phyloP scores from a whole-genome alignment of 2,888 invertebrate species.

The Allacma fusca region DNA sequence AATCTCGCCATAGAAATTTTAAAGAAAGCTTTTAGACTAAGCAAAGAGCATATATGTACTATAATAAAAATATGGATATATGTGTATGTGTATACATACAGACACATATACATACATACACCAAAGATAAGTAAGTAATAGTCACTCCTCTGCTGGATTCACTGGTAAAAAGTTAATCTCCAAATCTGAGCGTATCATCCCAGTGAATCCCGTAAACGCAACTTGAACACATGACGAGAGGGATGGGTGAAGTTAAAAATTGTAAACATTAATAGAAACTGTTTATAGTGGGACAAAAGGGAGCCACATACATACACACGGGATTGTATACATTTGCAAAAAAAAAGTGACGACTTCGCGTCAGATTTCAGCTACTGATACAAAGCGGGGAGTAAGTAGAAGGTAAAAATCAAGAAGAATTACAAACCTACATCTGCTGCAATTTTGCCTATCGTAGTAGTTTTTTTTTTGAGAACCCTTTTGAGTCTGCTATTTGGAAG shows the following conservation, averaged over 20 bases:
- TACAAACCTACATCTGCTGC: constrained; percentile 10
- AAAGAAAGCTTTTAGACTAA: neutral
- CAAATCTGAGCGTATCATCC: neutral
- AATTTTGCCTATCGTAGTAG: neutral
- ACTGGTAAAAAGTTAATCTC: neutral
- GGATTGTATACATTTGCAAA: neutral
- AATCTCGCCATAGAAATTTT: neutral
- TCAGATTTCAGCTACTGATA: neutral
- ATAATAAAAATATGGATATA: too few relatives aligned
- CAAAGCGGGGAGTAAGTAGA: too few relatives aligned
- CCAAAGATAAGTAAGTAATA: too few relatives aligned
- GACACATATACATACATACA: too few relatives aligned
- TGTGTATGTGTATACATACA: too few relatives aligned
- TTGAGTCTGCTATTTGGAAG: too few relatives aligned
- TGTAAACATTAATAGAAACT: constrained; percentile 13
- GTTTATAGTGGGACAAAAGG: neutral
- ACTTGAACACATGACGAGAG: constrained; percentile 5
- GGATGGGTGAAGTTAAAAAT: neutral
- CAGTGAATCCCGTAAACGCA: neutral
- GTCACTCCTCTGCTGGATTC: too few relatives aligned
- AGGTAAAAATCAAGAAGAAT: too few relatives aligned
- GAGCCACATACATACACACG: neutral
- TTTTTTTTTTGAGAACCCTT: too few relatives aligned
- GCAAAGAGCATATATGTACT: too few relatives aligned
- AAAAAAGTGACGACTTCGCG: neutral